Evolutionary conservation across 2,888 invertebrate genomes (phyloP).

Genomic region (Rhingia campestris): DNA sequence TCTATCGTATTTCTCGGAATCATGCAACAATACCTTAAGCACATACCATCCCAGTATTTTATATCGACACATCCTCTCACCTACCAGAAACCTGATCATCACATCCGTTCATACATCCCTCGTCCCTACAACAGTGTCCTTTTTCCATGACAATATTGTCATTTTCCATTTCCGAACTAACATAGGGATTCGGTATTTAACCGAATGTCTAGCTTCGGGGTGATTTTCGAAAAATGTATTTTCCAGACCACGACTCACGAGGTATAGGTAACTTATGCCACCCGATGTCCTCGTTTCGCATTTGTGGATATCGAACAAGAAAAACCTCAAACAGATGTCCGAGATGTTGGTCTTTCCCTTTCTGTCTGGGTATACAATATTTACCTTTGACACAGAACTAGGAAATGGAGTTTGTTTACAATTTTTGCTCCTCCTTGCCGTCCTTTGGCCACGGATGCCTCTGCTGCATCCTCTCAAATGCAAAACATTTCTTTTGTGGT

Average conservation of each 20-base stretch:
- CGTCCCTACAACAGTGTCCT: background rate
- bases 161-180: conserved; percentile 53
- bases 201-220: conserved; percentile 46
- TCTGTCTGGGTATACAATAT: conserved; percentile 40
- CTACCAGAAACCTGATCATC: conserved; percentile 3
- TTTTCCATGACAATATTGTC: conserved; percentile 37
- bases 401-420: conserved; percentile 66
- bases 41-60: too few species aligned
- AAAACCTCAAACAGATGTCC: conserved; percentile 57
- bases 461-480: conserved; percentile 30
- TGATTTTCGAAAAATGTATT: conserved; percentile 45
- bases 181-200: conserved; percentile 11
- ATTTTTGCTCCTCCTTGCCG: conserved; percentile 10
- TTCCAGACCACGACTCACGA: conserved; percentile 29
- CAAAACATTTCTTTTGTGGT: conserved; percentile 51
- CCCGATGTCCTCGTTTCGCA: background rate
- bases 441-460: background rate
- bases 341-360: conserved; percentile 42
- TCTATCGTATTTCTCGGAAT: too few species aligned
- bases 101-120: conserved; percentile 5
- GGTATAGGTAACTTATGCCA: conserved; percentile 24
- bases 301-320: conserved; percentile 28
- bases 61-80: background rate
- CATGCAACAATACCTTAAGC: too few species aligned
- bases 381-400: conserved; percentile 65